Conservation (phyloP, 2,113 vertebrate genomes). For the Brachyistius frenatus region DNA sequence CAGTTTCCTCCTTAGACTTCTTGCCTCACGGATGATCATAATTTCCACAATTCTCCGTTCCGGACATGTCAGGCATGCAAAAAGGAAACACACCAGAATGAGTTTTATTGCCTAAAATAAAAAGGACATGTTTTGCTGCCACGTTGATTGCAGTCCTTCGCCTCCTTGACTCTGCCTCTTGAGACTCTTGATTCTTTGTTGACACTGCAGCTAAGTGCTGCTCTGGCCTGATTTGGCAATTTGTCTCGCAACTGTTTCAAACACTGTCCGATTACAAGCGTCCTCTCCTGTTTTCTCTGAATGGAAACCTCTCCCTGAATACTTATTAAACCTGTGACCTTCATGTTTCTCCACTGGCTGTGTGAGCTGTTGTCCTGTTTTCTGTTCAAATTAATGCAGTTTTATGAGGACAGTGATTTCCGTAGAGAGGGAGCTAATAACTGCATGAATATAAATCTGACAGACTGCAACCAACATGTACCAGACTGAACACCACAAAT, state of each 20-base stretch:
- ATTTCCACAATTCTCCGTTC: too few relatives aligned
- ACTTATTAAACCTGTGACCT: constrained; percentile 55
- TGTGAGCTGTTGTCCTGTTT: neutral
- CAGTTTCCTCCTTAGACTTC: neutral
- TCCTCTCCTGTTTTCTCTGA: constrained; percentile 40
- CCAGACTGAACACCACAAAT: constrained; percentile 7
- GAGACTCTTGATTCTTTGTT: constrained; percentile 41
- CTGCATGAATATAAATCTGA: constrained; percentile 30
- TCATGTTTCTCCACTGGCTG: constrained; percentile 31
- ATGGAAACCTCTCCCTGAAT: constrained; percentile 53
- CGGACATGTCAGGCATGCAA: neutral
- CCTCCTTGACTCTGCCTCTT: constrained; percentile 44
- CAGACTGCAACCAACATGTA: constrained; percentile 14
- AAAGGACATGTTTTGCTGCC: constrained; percentile 24
- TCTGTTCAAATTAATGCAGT: constrained; percentile 30
- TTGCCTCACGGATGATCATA: neutral
- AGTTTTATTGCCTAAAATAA: constrained; percentile 27
- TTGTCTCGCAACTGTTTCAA: constrained; percentile 38
- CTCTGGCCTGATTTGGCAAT: constrained; percentile 28
- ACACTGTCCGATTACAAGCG: constrained; percentile 6
- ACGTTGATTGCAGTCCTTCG: constrained; percentile 34
- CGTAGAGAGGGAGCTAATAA: constrained; percentile 6
- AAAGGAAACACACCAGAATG: neutral
- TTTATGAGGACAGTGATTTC: constrained; percentile 34
- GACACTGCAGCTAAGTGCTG: constrained; percentile 27